Evolutionary conservation across 2,888 invertebrate species (phyloP), one percentile per base, ranked within the genome.

Genomic region (Sphinx pinastri): DNA sequence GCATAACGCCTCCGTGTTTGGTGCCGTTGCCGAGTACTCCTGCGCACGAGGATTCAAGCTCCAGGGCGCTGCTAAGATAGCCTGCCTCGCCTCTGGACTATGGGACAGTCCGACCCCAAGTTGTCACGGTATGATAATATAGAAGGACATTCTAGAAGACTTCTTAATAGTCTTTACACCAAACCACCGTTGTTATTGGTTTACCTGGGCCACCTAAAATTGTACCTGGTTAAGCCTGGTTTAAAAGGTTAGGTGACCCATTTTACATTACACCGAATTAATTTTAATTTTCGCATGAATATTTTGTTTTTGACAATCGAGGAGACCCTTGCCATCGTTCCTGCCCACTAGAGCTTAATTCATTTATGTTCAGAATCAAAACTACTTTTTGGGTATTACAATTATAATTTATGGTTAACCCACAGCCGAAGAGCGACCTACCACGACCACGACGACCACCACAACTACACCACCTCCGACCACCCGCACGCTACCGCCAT

Each of bases 31-130:
- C 0, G 96, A 96, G 81, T 98, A 98, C 84, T 93, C 94, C 8
- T 98, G 98, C 83, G 95, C 95, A 1, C 90, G 95, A 16, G 97
- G 97, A 0, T 97, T 95, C 86, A 94, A 93, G 72, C 89, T 98
- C 70, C 93, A 95, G 31, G 98, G 98, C 31, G 93, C 96, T 0
- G 93, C 94, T 16, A 92, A 95, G 67, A 93, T 97, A 51, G 94
- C 95, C 38, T 98, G 98, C 79, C 92, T 97, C 69, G 95, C 96
- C 13, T 96, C 95, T 67, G 98, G 98, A 0, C 95, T 96, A 72
- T 98, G 98, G 95, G 97, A 98, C 84, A 95, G 95, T 69, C 92
- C 95, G 0, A 92, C 97, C 66, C 98, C 98, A 0, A 94, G 94
- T 67, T 98, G 98, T 85, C 94, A 94, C 85, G 95, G 97, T 95